These are phyloP conservation scores for Triops longicaudatus DNA, from an alignment of 1,140 invertebrate genomes.

Conservation along the genomic window DNA sequence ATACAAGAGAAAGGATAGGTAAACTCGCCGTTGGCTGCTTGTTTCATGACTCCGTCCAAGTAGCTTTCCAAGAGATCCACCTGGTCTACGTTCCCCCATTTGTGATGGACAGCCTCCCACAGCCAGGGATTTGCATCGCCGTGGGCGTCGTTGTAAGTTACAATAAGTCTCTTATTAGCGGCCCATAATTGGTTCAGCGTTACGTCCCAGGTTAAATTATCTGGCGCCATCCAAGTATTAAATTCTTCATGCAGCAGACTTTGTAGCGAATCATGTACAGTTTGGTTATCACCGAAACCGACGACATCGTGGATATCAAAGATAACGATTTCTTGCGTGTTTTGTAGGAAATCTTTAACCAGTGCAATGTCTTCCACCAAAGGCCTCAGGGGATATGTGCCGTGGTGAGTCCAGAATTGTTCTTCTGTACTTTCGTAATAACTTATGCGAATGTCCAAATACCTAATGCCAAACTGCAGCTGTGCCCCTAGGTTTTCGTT, in stretches of 20 bases:
- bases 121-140: constrained; percentile 36
- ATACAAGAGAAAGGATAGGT: constrained; percentile 46
- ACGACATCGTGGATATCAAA: constrained; percentile 33
- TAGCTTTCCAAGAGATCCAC: constrained; percentile 43
- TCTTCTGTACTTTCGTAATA: constrained; percentile 34
- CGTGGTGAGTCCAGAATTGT: constrained; percentile 50
- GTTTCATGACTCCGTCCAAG: constrained; percentile 37
- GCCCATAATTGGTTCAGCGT: constrained; percentile 46
- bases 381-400: constrained; percentile 39
- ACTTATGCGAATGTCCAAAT: constrained; percentile 49
- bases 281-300: constrained; percentile 32
- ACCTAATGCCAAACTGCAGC: constrained; percentile 49
- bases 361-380: constrained; percentile 29
- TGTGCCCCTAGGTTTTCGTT: constrained; percentile 51
- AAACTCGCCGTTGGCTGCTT: constrained; percentile 26
- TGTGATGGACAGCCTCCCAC: constrained; percentile 45
- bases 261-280: constrained; percentile 44
- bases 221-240: constrained; percentile 42
- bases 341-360: constrained; percentile 39
- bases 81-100: constrained; percentile 51
- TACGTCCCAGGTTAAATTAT: constrained; percentile 42
- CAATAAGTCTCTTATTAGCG: constrained; percentile 44
- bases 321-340: constrained; percentile 33
- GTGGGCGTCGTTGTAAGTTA: constrained; percentile 47
- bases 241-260: constrained; percentile 44